A percentile compares a stretch with the other conserved stretches of the same genome.
phyloP scores from a whole-genome alignment of 2,888 invertebrate genomes.

The Apamea crenata region DNA sequence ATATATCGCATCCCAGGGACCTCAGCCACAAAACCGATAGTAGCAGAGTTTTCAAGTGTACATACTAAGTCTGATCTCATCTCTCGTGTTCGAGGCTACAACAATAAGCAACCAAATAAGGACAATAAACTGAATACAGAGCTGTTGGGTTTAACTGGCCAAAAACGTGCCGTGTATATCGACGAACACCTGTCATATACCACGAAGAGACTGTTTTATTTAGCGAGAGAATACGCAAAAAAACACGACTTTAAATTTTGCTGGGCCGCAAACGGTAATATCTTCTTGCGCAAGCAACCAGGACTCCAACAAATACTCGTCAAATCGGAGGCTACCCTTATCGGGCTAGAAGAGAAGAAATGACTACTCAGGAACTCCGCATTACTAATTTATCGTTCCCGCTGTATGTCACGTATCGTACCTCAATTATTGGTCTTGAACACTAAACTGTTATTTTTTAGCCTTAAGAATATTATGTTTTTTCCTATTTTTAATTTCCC shows the following conservation, averaged over 20 bases:
- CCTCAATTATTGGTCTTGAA: neutral
- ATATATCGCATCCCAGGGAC: neutral
- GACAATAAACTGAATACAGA: neutral
- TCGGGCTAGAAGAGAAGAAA: neutral
- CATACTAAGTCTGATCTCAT: neutral
- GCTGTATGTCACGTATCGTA: neutral
- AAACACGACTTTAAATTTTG: too few species aligned
- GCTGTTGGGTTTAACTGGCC: neutral
- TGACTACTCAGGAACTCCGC: neutral
- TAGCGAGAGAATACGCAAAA: neutral
- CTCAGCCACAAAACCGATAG: neutral
- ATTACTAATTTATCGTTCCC: neutral
- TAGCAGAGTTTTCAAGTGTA: neutral
- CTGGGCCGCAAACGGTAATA: too few species aligned
- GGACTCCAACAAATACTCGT: neutral
- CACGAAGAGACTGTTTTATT: neutral
- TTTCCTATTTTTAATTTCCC: too few species aligned
- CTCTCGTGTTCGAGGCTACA: neutral
- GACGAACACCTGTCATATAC: neutral
- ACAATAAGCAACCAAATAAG: neutral
- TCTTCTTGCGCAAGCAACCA: neutral
- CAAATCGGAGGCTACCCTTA: conserved; percentile 1
- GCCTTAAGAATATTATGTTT: too few species aligned
- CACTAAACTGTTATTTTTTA: neutral
- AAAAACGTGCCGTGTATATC: conserved; percentile 1